Base-by-base conservation (phyloP, 2,113 vertebrate genomes). In the Ptyas mucosa region DNA sequence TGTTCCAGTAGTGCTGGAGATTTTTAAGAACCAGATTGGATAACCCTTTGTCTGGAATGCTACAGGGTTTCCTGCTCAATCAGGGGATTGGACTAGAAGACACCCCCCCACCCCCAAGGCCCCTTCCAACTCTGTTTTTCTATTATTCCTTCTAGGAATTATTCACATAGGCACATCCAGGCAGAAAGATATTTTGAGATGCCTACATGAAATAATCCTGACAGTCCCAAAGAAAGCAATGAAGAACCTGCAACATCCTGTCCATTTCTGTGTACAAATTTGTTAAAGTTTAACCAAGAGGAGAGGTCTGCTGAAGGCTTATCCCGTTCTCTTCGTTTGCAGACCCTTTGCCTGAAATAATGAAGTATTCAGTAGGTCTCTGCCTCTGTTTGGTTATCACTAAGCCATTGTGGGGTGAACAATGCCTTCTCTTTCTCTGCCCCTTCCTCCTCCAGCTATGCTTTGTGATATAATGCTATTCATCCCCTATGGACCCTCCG, bases 401-500 rank as follows among this genome's bases (percentile, higher is more conserved):
- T 93, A 94, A 91, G 52, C 75, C 46, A 90, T 95, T 94, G 86
- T 95, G 93, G 20, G 52, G 93, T 85, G 92, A 95, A 97, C 95
- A 97, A 95, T 93, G 89, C 52, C 0, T 54, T 57, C 94, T 94
- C 85, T 93, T 95, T 95, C 90, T 49, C 43, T 53, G 24, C 14
- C 43, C 49, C 14, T 57, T 89, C 34, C 21, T 89, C 53, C 54
- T 34, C 92, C 54, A 39, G 95, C 93, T 95, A 94, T 64, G 86
- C 58, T 91, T 94, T 53, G 89, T 94, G 91, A 94, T 97, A 96
- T 93, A 96, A 95, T 96, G 85, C 94, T 94, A 96, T 96, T 94
- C 94, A 95, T 93, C 91, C 91, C 91, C 87, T 92, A 64, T 0
- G 93, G 93, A 94, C 94, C 95, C 94, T 88, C 92, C 94, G 93